Evolutionary conservation across 2,888 invertebrate genomes (phyloP).

Genomic region (Dasysyrphus albostriatus): DNA sequence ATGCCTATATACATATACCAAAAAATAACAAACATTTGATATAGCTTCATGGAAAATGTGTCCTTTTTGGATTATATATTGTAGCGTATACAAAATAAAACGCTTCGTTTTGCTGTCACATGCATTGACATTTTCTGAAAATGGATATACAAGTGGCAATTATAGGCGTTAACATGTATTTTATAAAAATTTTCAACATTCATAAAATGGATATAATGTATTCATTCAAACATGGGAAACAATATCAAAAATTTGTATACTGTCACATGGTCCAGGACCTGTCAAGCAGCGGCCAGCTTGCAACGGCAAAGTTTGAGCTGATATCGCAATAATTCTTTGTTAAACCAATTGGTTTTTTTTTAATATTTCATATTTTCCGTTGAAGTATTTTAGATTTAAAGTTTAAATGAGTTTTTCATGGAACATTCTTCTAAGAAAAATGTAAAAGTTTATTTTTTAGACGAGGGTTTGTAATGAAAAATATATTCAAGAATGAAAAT

Average conservation of each 20-base stretch:
- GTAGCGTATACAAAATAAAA: slow-evolving; percentile 54
- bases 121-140: slow-evolving; percentile 68
- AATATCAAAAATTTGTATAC: neutral
- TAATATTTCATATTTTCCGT: too few species aligned
- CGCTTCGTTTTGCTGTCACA: slow-evolving; percentile 68
- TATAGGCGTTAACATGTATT: slow-evolving; percentile 47
- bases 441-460: too few species aligned
- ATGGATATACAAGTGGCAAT: slow-evolving; percentile 65
- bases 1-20: too few species aligned
- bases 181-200: slow-evolving; percentile 1
- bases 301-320: neutral
- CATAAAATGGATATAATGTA: neutral
- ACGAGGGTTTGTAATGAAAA: too few species aligned
- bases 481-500: too few species aligned
- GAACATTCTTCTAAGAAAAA: too few species aligned
- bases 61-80: slow-evolving; percentile 45
- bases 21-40: too few species aligned
- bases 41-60: slow-evolving; percentile 35
- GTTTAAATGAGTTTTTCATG: too few species aligned
- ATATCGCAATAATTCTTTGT: neutral
- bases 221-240: neutral
- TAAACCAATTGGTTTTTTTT: neutral
- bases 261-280: slow-evolving; percentile 12
- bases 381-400: too few species aligned
- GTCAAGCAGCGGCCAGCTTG: neutral